These are phyloP conservation scores for Terebella lapidaria DNA, from an alignment of 2,888 invertebrate species.

Conservation along the genomic window DNA sequence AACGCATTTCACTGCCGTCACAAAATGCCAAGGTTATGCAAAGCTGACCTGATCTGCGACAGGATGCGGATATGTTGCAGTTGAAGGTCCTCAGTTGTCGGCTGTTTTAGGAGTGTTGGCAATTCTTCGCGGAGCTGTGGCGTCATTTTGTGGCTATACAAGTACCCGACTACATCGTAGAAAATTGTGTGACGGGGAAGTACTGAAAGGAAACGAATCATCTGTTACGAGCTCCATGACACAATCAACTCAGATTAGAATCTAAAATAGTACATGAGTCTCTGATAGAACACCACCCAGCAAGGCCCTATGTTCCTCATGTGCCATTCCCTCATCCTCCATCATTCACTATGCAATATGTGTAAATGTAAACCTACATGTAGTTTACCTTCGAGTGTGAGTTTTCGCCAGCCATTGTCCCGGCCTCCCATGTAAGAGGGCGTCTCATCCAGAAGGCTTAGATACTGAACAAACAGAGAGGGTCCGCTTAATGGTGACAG, in stretches of 20 bases:
- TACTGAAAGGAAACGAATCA: conserved; percentile 25
- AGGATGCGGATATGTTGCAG: conserved; percentile 45
- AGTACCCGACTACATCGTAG: conserved; percentile 49
- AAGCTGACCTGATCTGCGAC: conserved; percentile 42
- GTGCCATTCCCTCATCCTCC: too few relatives aligned
- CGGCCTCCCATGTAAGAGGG: conserved; percentile 50
- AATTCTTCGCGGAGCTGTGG: conserved; percentile 37
- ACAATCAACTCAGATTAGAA: too few relatives aligned
- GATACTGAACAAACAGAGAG: conserved; percentile 45
- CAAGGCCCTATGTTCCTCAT: too few relatives aligned
- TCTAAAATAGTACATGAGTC: too few relatives aligned
- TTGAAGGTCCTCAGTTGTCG: conserved; percentile 46
- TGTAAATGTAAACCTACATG: too few relatives aligned
- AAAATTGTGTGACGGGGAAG: conserved; percentile 49
- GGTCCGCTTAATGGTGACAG: too few relatives aligned
- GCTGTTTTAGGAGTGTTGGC: conserved; percentile 37
- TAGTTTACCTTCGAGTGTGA: conserved; percentile 46
- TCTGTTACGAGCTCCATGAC: background rate
- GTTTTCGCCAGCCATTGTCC: conserved; percentile 50
- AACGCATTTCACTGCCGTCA: too few relatives aligned
- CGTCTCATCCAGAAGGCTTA: conserved; percentile 48
- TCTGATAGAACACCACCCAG: too few relatives aligned
- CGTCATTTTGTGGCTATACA: conserved; percentile 41
- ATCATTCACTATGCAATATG: too few relatives aligned
- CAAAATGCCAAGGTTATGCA: background rate